These are phyloP conservation scores for Amblyjoppa fuscipennis DNA, from an alignment of 2,888 invertebrate genomes.

Conservation along the genomic window DNA sequence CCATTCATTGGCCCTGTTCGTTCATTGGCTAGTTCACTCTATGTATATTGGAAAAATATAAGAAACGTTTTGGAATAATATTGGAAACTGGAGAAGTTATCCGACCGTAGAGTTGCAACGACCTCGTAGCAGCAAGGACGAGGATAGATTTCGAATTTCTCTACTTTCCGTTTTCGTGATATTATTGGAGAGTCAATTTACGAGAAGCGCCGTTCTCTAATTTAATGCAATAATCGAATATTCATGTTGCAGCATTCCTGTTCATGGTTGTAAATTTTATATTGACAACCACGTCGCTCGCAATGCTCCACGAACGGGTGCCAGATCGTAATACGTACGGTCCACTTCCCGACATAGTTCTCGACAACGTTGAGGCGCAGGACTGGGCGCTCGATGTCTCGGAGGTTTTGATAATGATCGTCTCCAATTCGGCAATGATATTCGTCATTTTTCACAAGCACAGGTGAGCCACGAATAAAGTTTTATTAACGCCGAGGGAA, in stretches of 20 bases:
- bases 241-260: slow-evolving; percentile 87
- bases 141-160: not conserved
- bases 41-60: not conserved
- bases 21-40: too few relatives aligned
- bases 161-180: not conserved
- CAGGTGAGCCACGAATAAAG: slow-evolving; percentile 86
- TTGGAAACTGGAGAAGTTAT: too few relatives aligned
- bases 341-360: slow-evolving; percentile 93
- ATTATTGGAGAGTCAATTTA: not conserved
- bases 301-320: slow-evolving; percentile 94
- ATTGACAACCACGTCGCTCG: slow-evolving; percentile 90
- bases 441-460: slow-evolving; percentile 95
- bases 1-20: too few relatives aligned
- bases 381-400: slow-evolving; percentile 94
- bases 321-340: slow-evolving; percentile 91
- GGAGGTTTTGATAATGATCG: slow-evolving; percentile 94
- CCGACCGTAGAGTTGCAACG: too few relatives aligned
- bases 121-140: too few relatives aligned
- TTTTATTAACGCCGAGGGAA: not conserved
- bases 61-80: too few relatives aligned
- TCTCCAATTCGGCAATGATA: slow-evolving; percentile 91
- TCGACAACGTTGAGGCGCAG: slow-evolving; percentile 91
- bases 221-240: not conserved
- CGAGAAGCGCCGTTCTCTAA: not conserved
- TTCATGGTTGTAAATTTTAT: slow-evolving; percentile 89